Evolutionary conservation across 1,140 invertebrate genomes (phyloP), one percentile per base, ranked within the genome.

Genomic region (Trichonephila clavata): DNA sequence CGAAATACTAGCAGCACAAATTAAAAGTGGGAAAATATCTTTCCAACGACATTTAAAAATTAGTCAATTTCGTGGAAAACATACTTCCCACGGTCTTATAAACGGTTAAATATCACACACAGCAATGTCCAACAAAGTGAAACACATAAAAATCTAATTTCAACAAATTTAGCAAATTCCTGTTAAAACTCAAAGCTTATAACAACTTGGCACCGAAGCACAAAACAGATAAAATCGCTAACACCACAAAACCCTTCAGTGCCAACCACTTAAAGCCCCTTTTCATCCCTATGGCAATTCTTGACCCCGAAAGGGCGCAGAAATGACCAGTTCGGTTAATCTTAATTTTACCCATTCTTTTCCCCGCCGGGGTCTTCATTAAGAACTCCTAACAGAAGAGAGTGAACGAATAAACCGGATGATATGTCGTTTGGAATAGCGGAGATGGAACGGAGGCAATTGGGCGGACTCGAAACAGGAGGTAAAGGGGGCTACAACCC

Each of bases 381-480:
- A 77, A 77, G 71, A 77, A 32, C 32, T 77, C 71, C 71, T 77
- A 3, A 77, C 71, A 77, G 71, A 77, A 16, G 27, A 20, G 27
- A 27, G 27, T 16, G 2, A 27, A 27, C 71, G 71, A 39, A 16
- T 39, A 39, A 77, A 77, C 71, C 71, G 71, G 32, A 77, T 77
- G 71, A 77, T 32, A 77, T 32, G 71, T 77, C 71, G 32, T 77
- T 77, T 39, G 71, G 71, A 77, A 77, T 32, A 77, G 71, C 71
- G 27, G 71, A 77, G 71, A 39, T 32, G 32, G 27, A 18, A 32
- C 24, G 27, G 71, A 27, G 27, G 27, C 71, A 77, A 77, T 77
- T 77, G 71, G 16, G 71, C 24, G 71, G 32, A 32, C 27, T 32
- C 32, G 71, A 18, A 77, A 27, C 71, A 39, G 61, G 61, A 63